A percentile compares a stretch with the other conserved stretches of the same genome.
phyloP scores from a whole-genome alignment of 1,140 invertebrate species.

The Melitaea cinxia region DNA sequence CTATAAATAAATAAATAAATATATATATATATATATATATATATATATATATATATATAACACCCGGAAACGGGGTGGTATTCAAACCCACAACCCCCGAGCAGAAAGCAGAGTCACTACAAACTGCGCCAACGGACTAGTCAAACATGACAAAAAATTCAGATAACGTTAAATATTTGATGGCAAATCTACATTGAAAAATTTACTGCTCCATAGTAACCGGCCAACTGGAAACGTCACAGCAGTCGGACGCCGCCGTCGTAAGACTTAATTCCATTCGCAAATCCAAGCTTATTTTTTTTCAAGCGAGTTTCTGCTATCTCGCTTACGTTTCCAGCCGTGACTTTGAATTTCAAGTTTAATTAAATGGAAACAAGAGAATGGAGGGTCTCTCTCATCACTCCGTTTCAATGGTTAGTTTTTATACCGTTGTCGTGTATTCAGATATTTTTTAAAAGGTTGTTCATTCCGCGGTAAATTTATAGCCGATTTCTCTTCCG shows the following conservation, averaged over 20 bases:
- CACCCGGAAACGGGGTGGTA: no score
- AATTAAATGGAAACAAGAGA: constrained; percentile 70
- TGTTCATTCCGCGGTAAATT: constrained; percentile 39
- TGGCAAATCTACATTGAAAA: background rate
- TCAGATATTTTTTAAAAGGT: constrained; percentile 44
- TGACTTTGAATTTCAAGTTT: constrained; percentile 63
- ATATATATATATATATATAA: no score
- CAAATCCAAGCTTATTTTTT: constrained; percentile 35
- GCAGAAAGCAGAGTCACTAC: no score
- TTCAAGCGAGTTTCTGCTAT: constrained; percentile 5
- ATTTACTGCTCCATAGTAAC: background rate
- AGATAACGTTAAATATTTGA: background rate
- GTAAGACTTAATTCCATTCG: constrained; percentile 56
- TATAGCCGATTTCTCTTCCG: constrained; percentile 41
- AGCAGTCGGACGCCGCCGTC: constrained; percentile 9
- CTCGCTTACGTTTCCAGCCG: constrained; percentile 38
- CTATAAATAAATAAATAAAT: no score
- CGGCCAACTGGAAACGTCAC: constrained; percentile 11
- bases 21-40: no score
- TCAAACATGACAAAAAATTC: background rate
- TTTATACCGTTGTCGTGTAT: constrained; percentile 44
- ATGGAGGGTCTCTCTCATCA: constrained; percentile 52
- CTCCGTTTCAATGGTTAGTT: constrained; percentile 51
- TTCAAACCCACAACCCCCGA: no score
- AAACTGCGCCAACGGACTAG: no score